phyloP scores from a whole-genome alignment of 2,797 vertebrate genomes.

The Spondyliosoma cantharus region DNA sequence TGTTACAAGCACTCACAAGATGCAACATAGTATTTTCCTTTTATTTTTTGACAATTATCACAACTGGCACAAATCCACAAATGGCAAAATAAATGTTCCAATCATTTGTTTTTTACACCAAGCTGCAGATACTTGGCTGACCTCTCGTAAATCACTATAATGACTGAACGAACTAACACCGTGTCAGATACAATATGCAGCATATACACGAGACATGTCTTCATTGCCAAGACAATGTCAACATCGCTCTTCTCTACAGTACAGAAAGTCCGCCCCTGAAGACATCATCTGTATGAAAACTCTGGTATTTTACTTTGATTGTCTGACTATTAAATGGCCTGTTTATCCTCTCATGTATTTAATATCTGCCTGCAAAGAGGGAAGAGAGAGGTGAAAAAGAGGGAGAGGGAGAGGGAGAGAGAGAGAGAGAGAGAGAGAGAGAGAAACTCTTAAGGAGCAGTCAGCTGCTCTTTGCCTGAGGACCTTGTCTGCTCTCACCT shows the following conservation, averaged over 20 bases:
- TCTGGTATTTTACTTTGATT: conserved; percentile 67
- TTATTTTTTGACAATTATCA: conserved; percentile 85
- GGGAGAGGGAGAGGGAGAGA: neutral
- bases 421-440: conserved; percentile 9
- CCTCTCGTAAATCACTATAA: conserved; percentile 62
- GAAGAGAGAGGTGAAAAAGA: conserved; percentile 35
- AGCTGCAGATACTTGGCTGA: conserved; percentile 45
- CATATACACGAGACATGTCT: conserved; percentile 25
- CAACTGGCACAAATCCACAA: conserved; percentile 59
- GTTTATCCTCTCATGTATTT: conserved; percentile 69
- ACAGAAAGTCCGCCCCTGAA: conserved; percentile 52
- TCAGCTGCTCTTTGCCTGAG: conserved; percentile 76
- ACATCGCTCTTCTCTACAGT: conserved; percentile 42
- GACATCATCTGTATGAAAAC: conserved; percentile 54
- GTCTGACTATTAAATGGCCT: conserved; percentile 63
- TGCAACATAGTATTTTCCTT: conserved; percentile 86
- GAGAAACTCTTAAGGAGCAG: conserved; percentile 52
- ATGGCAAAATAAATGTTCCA: conserved; percentile 45
- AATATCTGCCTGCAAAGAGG: conserved; percentile 56
- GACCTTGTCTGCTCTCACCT: conserved; percentile 80
- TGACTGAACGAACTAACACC: conserved; percentile 59
- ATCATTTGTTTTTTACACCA: conserved; percentile 49
- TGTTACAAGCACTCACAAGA: conserved; percentile 83
- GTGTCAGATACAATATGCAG: conserved; percentile 56
- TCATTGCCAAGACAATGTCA: conserved; percentile 56